These are phyloP conservation scores for Lycodopsis pacificus DNA, from an alignment of 2,797 vertebrate genomes.

Conservation along the genomic window DNA sequence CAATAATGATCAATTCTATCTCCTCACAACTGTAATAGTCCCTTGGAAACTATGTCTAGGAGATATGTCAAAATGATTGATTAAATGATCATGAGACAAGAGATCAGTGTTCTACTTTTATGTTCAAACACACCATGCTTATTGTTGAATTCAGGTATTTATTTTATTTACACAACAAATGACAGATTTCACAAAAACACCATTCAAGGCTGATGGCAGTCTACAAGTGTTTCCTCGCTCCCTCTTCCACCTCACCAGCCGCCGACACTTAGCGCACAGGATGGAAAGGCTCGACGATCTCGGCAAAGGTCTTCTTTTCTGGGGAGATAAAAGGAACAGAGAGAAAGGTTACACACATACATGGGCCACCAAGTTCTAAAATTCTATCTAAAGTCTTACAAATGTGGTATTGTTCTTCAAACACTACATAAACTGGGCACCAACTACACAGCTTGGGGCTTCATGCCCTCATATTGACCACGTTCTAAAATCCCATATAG, in stretches of 20 bases:
- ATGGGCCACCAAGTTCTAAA: neutral
- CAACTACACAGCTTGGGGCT: neutral
- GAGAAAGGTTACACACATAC: constrained; percentile 4
- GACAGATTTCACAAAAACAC: constrained; percentile 49
- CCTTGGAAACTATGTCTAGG: neutral
- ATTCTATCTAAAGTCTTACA: neutral
- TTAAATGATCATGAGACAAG: neutral
- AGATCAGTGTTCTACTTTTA: neutral
- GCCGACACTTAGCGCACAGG: constrained; percentile 86
- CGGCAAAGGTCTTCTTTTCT: constrained; percentile 88
- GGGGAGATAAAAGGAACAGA: constrained; percentile 38
- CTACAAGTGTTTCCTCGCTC: constrained; percentile 22
- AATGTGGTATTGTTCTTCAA: neutral
- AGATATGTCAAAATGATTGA: neutral
- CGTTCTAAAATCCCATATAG: neutral
- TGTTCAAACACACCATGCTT: neutral
- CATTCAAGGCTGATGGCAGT: constrained; percentile 20
- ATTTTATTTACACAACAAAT: constrained; percentile 76
- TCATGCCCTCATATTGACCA: neutral
- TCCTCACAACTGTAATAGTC: neutral
- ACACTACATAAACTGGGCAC: neutral
- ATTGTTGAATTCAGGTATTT: constrained; percentile 1
- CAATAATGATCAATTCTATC: constrained; percentile 13
- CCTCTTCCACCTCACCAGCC: neutral
- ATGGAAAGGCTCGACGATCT: constrained; percentile 88